Evolutionary conservation across 2,797 vertebrate species (phyloP).

Genomic region (Carduelis carduelis): DNA sequence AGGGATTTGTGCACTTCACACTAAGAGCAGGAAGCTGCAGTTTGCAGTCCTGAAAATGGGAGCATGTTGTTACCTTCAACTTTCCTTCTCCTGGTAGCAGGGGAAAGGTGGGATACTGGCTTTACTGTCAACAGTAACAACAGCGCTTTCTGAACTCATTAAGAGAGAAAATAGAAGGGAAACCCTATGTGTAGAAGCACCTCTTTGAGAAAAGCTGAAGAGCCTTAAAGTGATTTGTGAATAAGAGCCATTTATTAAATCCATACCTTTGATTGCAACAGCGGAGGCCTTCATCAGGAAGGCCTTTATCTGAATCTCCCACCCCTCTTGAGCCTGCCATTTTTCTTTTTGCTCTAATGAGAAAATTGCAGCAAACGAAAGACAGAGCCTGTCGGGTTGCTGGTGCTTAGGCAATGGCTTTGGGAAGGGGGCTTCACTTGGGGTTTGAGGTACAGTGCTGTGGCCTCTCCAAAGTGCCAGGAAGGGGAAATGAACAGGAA

Average conservation of each 20-base stretch:
- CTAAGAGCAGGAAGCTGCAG: conserved; percentile 35
- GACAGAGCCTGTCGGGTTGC: conserved; percentile 24
- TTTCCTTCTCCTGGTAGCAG: conserved; percentile 70
- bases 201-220: conserved; percentile 83
- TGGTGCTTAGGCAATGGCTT: neutral
- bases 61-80: conserved; percentile 65
- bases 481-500: neutral
- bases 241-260: conserved; percentile 91
- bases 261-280: conserved; percentile 79
- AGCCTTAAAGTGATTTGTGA: conserved; percentile 96
- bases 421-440: neutral
- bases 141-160: conserved; percentile 53
- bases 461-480: neutral
- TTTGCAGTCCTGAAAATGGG: conserved; percentile 48
- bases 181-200: conserved; percentile 69
- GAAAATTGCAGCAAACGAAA: conserved; percentile 41
- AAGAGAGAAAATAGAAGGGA: conserved; percentile 68
- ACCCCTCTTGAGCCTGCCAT: conserved; percentile 30
- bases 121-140: conserved; percentile 71
- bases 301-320: conserved; percentile 68
- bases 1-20: conserved; percentile 36
- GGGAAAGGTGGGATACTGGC: conserved; percentile 70
- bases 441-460: neutral
- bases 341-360: conserved; percentile 22
- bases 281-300: conserved; percentile 64